Base-by-base conservation (phyloP, 2,797 vertebrate genomes). In the Pyrocephalus nanus region DNA sequence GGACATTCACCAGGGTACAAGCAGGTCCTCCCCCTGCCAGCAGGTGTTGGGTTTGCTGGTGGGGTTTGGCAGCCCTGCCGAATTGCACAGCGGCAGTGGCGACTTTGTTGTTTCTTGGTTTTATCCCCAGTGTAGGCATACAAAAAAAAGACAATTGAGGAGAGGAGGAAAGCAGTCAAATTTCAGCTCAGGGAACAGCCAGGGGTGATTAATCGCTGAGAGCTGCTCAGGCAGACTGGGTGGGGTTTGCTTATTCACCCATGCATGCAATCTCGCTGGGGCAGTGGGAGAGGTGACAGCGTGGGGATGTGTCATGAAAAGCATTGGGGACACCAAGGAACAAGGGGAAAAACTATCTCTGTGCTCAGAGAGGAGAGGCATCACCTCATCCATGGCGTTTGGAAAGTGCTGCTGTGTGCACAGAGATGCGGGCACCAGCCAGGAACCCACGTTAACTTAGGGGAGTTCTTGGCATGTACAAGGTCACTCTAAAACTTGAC, bases 201-300 rank as follows among this genome's bases (percentile, higher is more conserved):
- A 0, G 0, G 32, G 34, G 80, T 57, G 83, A 53, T 57, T 5
- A 20, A 30, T 12, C 70, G 66, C 74, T 43, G 48, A 53, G 55
- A 34, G 53, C 5, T 22, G 21, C 73, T 76, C 25, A 1, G 21
- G 65, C 48, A 29, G 48, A 2, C 23, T 12, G 74, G 74, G 61
- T 67, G 84, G 67, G 29, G 57, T 79, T 90, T 55, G 48, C 45
- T 61, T 21, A 40, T 14, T 42, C 55, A 66, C 30, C 55, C 36
- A 0, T 4, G 47, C 18, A 0, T 12, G 32, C 8, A 4, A 0
- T 55, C 26, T 15, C 55, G 15, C 7, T 20, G 12, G 2, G 19
- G n/a, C 22, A 9, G 23, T 61, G 66, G 57, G 45, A 80, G 47
- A 51, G 64, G 11, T 1, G 3, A 10, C 34, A 25, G 19, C 8